Evolutionary conservation across 1,140 invertebrate genomes (phyloP).

Genomic region (Lepidurus arcticus): DNA sequence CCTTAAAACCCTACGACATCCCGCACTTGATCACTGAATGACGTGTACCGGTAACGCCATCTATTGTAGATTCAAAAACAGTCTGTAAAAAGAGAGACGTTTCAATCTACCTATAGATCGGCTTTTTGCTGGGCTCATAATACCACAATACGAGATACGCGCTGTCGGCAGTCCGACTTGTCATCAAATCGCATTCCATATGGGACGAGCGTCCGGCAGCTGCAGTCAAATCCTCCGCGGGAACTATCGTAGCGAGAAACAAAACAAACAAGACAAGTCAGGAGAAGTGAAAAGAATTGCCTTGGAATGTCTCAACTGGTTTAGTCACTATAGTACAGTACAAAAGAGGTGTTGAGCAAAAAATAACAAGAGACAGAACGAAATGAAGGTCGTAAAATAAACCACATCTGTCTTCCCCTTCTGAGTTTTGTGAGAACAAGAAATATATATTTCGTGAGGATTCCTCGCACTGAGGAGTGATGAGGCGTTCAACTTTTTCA

Average conservation of each 20-base stretch:
- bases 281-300: neutral
- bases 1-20: too few relatives aligned
- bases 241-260: conserved; percentile 53
- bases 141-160: conserved; percentile 90
- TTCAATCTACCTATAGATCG: conserved; percentile 68
- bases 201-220: conserved; percentile 69
- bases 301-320: neutral
- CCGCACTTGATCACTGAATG: too few relatives aligned
- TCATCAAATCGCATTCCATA: conserved; percentile 75
- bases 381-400: neutral
- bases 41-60: neutral
- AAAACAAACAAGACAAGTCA: conserved; percentile 29
- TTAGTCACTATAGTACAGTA: neutral
- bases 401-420: neutral
- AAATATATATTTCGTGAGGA: neutral
- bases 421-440: neutral
- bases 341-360: neutral
- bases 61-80: neutral
- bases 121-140: conserved; percentile 70
- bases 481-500: neutral
- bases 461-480: neutral
- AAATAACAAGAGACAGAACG: neutral
- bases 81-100: neutral
- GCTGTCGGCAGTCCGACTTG: conserved; percentile 63
- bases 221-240: conserved; percentile 64